Conservation (phyloP, 2,113 vertebrate genomes). For the Ptilonorhynchus violaceus region DNA sequence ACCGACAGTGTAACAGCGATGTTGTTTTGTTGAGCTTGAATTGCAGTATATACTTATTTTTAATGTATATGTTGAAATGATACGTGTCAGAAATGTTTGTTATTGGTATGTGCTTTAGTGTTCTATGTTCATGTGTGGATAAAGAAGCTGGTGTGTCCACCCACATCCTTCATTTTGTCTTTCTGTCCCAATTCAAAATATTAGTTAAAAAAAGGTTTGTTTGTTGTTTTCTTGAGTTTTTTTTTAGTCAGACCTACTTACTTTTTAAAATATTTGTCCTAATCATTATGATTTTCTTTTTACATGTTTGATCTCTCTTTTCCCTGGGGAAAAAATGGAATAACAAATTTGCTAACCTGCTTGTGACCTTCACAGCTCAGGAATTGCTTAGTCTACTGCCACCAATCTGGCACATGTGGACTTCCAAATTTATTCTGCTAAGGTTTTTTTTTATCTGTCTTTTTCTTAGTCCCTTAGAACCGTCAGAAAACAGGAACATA, state of each 20-base stretch:
- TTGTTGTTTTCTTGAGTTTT: not conserved
- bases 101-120: not conserved
- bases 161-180: not conserved
- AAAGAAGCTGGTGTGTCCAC: not conserved
- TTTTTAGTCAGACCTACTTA: not conserved
- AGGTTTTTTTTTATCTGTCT: not conserved
- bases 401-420: not conserved
- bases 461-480: not conserved
- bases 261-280: not conserved
- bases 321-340: not conserved
- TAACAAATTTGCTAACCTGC: not conserved
- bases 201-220: not conserved
- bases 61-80: not conserved
- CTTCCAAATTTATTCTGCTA: not conserved
- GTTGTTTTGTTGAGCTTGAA: not conserved
- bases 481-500: not conserved
- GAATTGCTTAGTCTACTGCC: not conserved
- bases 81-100: not conserved
- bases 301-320: not conserved
- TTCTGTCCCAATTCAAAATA: not conserved
- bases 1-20: not conserved
- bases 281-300: not conserved
- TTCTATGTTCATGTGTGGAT: not conserved
- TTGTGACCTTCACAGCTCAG: not conserved
- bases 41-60: not conserved